A percentile compares a stretch with the other conserved stretches of the same genome.
Evolutionary conservation across 2,888 invertebrate genomes (phyloP).

Genomic region (Hydrotaea diabolus): DNA sequence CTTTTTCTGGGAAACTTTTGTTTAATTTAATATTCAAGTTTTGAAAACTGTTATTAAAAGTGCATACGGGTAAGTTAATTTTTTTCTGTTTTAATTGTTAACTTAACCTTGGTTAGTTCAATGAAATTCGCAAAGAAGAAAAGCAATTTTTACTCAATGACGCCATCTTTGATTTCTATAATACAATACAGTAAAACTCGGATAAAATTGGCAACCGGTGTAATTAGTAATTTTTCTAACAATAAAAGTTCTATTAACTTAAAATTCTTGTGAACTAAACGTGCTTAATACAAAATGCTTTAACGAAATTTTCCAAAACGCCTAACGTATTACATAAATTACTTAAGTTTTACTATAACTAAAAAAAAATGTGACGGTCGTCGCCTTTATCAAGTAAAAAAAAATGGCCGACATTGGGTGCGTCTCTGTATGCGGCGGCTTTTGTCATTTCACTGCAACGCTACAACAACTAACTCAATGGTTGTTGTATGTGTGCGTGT

Average conservation of each 20-base stretch:
- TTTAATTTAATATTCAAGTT: conserved; percentile 21
- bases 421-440: conserved; percentile 47
- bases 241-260: background rate
- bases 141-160: conserved; percentile 46
- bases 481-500: background rate
- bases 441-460: conserved; percentile 11
- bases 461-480: background rate
- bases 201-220: conserved; percentile 44
- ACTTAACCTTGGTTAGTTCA: conserved; percentile 6
- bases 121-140: no score
- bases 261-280: background rate
- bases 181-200: no score
- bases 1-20: conserved; percentile 27
- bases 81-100: conserved; percentile 14
- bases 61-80: conserved; percentile 47
- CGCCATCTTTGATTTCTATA: conserved; percentile 57
- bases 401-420: conserved; percentile 60
- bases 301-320: background rate
- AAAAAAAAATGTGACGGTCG: conserved; percentile 22
- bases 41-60: background rate
- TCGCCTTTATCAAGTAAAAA: conserved; percentile 16
- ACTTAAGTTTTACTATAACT: background rate
- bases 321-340: conserved; percentile 11
- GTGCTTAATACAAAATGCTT: background rate
- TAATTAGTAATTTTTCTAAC: conserved; percentile 9